A percentile compares a stretch with the other conserved stretches of the same genome.
Evolutionary conservation across 1,140 invertebrate genomes (phyloP).

Genomic region (Parapsyche elsis): DNA sequence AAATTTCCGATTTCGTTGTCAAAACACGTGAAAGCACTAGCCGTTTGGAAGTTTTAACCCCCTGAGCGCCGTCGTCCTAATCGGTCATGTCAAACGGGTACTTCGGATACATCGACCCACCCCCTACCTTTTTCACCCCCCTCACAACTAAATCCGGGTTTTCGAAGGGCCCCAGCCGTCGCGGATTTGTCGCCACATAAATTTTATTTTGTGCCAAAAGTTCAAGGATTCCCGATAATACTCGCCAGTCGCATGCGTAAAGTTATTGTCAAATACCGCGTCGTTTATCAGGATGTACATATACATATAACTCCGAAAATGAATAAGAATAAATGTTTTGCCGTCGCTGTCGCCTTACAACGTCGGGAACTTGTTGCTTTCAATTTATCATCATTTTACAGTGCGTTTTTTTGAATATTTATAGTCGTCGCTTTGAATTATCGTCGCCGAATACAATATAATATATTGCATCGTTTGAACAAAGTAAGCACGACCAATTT

Average conservation of each 20-base stretch:
- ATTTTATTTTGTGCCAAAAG: slow-evolving; percentile 29
- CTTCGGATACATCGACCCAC: too few species aligned
- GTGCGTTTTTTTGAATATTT: too few species aligned
- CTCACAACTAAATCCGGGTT: background rate
- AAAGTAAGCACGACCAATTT: too few species aligned
- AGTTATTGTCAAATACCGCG: slow-evolving; percentile 18
- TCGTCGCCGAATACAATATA: too few species aligned
- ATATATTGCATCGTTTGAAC: too few species aligned
- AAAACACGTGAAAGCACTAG: background rate
- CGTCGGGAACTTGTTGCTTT: too few species aligned
- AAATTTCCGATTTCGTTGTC: background rate
- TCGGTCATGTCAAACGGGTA: slow-evolving; percentile 1
- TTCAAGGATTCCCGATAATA: slow-evolving; percentile 17
- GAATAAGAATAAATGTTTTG: too few species aligned
- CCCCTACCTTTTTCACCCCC: too few species aligned
- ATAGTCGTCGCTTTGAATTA: too few species aligned
- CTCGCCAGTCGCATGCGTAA: background rate
- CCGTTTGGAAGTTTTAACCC: background rate
- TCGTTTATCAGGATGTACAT: slow-evolving; percentile 21
- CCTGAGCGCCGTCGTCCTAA: background rate
- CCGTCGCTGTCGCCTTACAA: too few species aligned
- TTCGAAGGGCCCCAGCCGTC: slow-evolving; percentile 7
- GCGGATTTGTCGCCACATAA: slow-evolving; percentile 36
- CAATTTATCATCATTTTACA: too few species aligned
- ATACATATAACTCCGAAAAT: background rate